A percentile compares a stretch with the other conserved stretches of the same genome.
Evolutionary conservation across 2,888 invertebrate species (phyloP).

Genomic region (Drosophila longiperda): DNA sequence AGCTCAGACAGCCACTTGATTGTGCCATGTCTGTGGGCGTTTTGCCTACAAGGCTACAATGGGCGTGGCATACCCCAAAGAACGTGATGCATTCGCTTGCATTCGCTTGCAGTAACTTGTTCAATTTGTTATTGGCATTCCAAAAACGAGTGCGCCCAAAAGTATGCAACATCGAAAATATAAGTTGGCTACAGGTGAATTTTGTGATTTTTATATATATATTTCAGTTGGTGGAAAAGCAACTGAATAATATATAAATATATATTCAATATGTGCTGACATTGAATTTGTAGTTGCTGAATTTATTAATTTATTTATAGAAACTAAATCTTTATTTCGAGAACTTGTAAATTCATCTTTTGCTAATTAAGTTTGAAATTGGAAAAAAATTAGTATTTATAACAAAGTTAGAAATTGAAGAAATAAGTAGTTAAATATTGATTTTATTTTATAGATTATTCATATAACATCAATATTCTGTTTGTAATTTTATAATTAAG

Average conservation of each 20-base stretch:
- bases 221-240: background rate
- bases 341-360: background rate
- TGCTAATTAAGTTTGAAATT: background rate
- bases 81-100: conserved; percentile 7
- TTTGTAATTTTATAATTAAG: too few relatives aligned
- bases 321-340: background rate
- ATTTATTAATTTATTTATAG: background rate
- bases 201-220: background rate
- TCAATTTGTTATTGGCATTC: conserved; percentile 22
- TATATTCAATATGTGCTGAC: background rate
- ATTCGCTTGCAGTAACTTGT: conserved; percentile 8
- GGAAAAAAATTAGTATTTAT: too few relatives aligned
- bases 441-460: too few relatives aligned
- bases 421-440: too few relatives aligned
- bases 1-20: conserved; percentile 60
- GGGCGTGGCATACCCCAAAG: conserved; percentile 30
- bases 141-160: background rate
- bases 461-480: too few relatives aligned
- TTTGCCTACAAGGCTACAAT: background rate
- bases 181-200: background rate
- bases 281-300: background rate
- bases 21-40: conserved; percentile 52
- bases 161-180: conserved; percentile 4
- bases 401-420: too few relatives aligned
- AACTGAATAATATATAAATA: background rate